A percentile compares a stretch with the other conserved stretches of the same genome.
These are phyloP conservation scores for Chionodraco myersi DNA, from an alignment of 2,113 vertebrate species.

Conservation along the genomic window DNA sequence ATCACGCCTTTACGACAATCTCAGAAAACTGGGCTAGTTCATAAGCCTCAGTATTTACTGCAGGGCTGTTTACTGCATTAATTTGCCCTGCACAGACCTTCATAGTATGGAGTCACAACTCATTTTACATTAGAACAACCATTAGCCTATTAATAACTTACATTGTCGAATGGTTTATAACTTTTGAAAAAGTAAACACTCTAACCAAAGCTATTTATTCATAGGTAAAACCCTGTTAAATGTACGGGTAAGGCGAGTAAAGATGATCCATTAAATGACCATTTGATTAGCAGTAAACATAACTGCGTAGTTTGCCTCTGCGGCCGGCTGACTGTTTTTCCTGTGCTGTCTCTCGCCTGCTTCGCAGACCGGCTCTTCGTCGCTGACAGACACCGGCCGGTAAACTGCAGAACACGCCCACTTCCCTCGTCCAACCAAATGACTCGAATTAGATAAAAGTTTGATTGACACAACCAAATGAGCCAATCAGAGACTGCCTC, in stretches of 20 bases:
- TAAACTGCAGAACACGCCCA: conserved; percentile 77
- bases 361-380: conserved; percentile 56
- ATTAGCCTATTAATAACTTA: no score
- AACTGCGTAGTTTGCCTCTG: conserved; percentile 48
- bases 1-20: background rate
- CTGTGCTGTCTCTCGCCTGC: background rate
- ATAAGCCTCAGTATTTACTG: background rate
- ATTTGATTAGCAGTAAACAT: conserved; percentile 8
- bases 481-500: conserved; percentile 71
- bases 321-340: conserved; percentile 49
- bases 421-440: conserved; percentile 49
- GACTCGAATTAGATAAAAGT: conserved; percentile 33
- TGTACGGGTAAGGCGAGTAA: background rate
- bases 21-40: background rate
- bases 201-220: background rate
- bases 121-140: no score
- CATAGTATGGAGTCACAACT: background rate
- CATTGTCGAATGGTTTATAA: background rate
- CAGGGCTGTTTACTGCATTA: background rate
- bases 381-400: conserved; percentile 82
- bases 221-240: background rate
- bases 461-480: conserved; percentile 48
- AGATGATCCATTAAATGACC: background rate
- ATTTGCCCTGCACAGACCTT: background rate
- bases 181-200: background rate